Conservation (phyloP, 2,888 invertebrate genomes). For the Drosophila mimetica region DNA sequence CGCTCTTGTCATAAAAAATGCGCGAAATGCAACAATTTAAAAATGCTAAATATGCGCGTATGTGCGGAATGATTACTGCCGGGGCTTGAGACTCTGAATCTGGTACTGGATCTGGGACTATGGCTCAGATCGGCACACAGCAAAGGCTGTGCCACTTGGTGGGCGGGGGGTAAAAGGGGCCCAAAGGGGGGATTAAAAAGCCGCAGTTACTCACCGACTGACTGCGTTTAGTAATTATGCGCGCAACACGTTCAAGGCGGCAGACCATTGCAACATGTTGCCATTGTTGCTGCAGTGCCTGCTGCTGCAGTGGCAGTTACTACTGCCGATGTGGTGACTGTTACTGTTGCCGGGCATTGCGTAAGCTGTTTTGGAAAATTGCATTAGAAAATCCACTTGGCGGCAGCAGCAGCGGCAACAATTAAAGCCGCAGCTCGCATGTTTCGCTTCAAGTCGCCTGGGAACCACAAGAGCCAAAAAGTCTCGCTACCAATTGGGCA, state of each 20-base stretch:
- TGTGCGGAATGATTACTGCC: conserved; percentile 71
- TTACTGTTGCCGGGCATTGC: conserved; percentile 50
- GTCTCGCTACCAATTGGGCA: conserved; percentile 39
- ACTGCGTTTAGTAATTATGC: conserved; percentile 68
- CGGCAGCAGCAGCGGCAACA: conserved; percentile 67
- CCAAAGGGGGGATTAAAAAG: conserved; percentile 39
- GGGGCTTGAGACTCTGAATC: conserved; percentile 25
- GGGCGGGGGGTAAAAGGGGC: conserved; percentile 2
- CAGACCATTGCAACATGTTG: conserved; percentile 66
- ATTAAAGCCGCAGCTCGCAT: conserved; percentile 74
- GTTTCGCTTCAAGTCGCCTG: conserved; percentile 71
- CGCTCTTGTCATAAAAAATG: conserved; percentile 71
- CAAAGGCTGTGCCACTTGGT: conserved; percentile 18
- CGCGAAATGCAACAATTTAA: conserved; percentile 73
- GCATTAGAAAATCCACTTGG: conserved; percentile 78
- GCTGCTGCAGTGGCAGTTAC: conserved; percentile 32
- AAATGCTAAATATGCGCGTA: conserved; percentile 78
- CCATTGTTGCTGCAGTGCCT: conserved; percentile 61
- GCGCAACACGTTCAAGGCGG: conserved; percentile 74
- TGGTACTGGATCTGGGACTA: conserved; percentile 6
- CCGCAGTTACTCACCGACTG: conserved; percentile 38
- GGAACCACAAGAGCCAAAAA: conserved; percentile 73
- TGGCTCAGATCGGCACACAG: conserved; percentile 40
- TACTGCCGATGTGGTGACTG: conserved; percentile 28
- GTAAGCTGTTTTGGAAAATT: conserved; percentile 71